A percentile compares a stretch with the other conserved stretches of the same genome.
These are phyloP conservation scores for Theodoxus fluviatilis DNA, from an alignment of 2,888 invertebrate genomes.

Conservation along the genomic window DNA sequence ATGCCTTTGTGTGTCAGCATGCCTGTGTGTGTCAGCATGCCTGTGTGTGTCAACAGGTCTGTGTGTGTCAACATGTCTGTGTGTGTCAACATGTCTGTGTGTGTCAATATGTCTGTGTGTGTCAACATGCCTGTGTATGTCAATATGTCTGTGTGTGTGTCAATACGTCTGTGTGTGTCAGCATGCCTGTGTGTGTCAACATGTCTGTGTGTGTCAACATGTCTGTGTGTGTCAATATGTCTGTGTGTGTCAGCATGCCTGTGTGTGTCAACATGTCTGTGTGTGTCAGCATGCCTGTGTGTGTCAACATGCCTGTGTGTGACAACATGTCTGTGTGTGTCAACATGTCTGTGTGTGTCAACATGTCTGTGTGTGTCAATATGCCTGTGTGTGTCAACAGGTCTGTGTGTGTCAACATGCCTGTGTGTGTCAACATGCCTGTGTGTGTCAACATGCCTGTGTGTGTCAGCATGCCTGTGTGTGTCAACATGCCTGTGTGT, in stretches of 20 bases:
- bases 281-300: background rate
- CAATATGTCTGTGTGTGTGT: background rate
- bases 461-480: background rate
- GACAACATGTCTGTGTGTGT: conserved; percentile 11
- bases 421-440: background rate
- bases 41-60: background rate
- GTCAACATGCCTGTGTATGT: background rate
- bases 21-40: background rate
- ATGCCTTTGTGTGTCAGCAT: background rate
- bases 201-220: background rate
- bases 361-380: background rate
- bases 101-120: conserved; percentile 16
- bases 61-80: background rate
- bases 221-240: background rate
- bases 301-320: background rate
- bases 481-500: conserved; percentile 6
- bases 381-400: background rate
- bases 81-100: background rate
- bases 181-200: conserved; percentile 4
- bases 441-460: background rate
- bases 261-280: conserved; percentile 7
- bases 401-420: conserved; percentile 6
- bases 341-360: background rate
- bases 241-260: background rate
- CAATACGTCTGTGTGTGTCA: background rate